A percentile compares a stretch with the other conserved stretches of the same genome.
Conservation (phyloP, 2,888 invertebrate species). For the Sarcophaga rosellei region DNA sequence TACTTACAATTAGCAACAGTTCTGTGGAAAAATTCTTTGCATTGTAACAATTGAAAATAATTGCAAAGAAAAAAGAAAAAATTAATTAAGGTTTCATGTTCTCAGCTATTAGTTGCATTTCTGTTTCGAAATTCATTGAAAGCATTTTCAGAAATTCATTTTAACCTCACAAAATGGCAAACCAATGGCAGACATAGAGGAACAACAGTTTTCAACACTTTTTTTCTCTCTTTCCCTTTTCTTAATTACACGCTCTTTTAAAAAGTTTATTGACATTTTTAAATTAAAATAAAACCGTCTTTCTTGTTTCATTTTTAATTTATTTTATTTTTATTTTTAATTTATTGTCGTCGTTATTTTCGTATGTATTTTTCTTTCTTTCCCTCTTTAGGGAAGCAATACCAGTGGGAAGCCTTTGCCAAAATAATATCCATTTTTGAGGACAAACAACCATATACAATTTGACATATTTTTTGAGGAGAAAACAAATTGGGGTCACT, state of each 20-base stretch:
- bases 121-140: background rate
- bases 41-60: background rate
- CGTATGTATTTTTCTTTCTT: background rate
- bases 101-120: background rate
- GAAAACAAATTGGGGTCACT: slow-evolving; percentile 27
- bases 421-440: slow-evolving; percentile 44
- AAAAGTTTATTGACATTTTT: slow-evolving; percentile 29
- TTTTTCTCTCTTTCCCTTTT: too few species aligned
- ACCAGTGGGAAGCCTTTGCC: background rate
- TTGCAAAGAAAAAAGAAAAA: background rate
- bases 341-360: background rate
- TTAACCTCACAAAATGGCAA: too few species aligned
- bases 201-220: too few species aligned
- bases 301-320: too few species aligned
- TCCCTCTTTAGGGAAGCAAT: background rate
- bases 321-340: too few species aligned
- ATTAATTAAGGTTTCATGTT: slow-evolving; percentile 28
- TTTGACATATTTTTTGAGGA: slow-evolving; percentile 5
- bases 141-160: too few species aligned
- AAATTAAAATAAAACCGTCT: slow-evolving; percentile 9
- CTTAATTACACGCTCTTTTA: background rate
- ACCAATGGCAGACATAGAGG: too few species aligned
- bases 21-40: background rate
- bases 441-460: background rate
- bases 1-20: background rate